Evolutionary conservation across 2,888 invertebrate species (phyloP).

Genomic region (Yponomeuta sedellus): DNA sequence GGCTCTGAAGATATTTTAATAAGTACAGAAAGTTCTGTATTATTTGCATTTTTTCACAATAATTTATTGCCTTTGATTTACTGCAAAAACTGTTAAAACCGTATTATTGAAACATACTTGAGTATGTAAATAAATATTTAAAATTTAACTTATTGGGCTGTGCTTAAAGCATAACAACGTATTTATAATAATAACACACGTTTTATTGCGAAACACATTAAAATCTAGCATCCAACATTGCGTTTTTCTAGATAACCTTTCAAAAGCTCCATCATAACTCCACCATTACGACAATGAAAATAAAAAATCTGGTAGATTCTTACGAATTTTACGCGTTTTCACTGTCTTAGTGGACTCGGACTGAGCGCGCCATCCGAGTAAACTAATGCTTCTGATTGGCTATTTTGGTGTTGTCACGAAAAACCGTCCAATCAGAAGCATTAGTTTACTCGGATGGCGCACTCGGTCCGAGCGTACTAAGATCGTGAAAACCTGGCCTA

Average conservation of each 20-base stretch:
- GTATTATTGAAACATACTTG: background rate
- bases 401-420: too few species aligned
- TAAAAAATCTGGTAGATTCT: too few species aligned
- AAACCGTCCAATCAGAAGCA: too few species aligned
- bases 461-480: too few species aligned
- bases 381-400: too few species aligned
- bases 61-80: background rate
- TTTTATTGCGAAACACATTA: slow-evolving; percentile 21
- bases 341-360: too few species aligned
- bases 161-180: slow-evolving; percentile 45
- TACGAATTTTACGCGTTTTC: too few species aligned
- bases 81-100: background rate
- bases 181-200: slow-evolving; percentile 35
- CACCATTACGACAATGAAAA: too few species aligned
- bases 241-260: background rate
- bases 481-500: too few species aligned
- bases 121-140: background rate
- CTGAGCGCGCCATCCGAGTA: too few species aligned
- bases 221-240: slow-evolving; percentile 14
- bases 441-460: too few species aligned
- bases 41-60: slow-evolving; percentile 1
- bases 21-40: background rate
- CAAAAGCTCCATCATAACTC: too few species aligned
- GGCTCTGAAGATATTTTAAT: background rate
- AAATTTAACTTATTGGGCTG: slow-evolving; percentile 32